These are phyloP conservation scores for Bedellia somnulentella DNA, from an alignment of 2,888 invertebrate species.

Conservation along the genomic window DNA sequence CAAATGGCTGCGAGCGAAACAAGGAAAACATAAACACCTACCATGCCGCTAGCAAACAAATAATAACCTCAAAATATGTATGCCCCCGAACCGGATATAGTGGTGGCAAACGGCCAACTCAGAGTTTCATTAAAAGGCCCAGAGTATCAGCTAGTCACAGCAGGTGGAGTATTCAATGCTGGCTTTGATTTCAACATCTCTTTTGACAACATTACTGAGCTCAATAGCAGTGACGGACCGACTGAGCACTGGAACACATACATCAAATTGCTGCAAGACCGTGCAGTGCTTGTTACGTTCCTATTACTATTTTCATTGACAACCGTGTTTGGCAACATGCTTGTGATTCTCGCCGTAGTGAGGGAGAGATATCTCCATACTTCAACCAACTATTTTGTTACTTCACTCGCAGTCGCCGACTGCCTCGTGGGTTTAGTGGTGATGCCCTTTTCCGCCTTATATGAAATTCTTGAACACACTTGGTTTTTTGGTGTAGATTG, in stretches of 20 bases:
- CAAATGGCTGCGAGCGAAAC: conserved; percentile 51
- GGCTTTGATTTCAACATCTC: conserved; percentile 33
- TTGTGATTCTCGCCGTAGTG: conserved; percentile 92
- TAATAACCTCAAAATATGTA: conserved; percentile 49
- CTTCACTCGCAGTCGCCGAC: conserved; percentile 95
- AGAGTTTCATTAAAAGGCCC: conserved; percentile 32
- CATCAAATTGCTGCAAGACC: conserved; percentile 60
- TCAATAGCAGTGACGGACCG: conserved; percentile 26
- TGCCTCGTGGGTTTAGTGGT: conserved; percentile 95
- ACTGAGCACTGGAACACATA: conserved; percentile 47
- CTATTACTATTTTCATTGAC: conserved; percentile 86
- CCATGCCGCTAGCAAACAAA: conserved; percentile 43
- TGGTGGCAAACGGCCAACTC: conserved; percentile 47
- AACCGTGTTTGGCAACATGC: conserved; percentile 92
- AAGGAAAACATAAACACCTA: conserved; percentile 50
- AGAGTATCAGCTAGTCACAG: conserved; percentile 26
- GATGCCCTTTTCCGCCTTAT: conserved; percentile 95
- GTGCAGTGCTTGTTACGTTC: conserved; percentile 76
- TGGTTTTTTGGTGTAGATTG: conserved; percentile 95
- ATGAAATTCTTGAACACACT: conserved; percentile 84
- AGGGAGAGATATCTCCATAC: conserved; percentile 93
- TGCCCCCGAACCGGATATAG: conserved; percentile 33
- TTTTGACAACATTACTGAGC: conserved; percentile 26
- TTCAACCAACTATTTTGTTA: conserved; percentile 96
- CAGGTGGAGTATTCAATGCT: conserved; percentile 23